A percentile compares a stretch with the other conserved stretches of the same genome.
Conservation (phyloP, 2,888 invertebrate species). For the Pycnomerus fuliginosus region DNA sequence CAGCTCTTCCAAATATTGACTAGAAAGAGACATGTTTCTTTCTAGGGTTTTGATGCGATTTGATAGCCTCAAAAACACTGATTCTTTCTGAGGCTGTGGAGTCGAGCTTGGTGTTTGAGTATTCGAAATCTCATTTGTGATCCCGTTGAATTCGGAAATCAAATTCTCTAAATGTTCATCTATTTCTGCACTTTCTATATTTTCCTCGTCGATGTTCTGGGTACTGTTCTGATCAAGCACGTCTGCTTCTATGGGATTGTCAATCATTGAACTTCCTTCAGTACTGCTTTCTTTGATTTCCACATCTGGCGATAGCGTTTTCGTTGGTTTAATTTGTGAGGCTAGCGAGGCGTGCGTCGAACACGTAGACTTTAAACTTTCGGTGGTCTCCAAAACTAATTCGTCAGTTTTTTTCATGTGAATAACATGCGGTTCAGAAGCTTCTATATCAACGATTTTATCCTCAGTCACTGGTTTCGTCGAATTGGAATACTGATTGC, state of each 20-base stretch:
- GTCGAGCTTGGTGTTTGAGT: conserved; percentile 42
- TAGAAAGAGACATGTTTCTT: conserved; percentile 94
- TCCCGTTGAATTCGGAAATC: conserved; percentile 58
- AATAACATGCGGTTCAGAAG: conserved; percentile 14
- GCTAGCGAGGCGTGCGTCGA: conserved; percentile 30
- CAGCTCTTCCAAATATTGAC: conserved; percentile 94
- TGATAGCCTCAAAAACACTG: conserved; percentile 92
- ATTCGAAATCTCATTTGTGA: conserved; percentile 50
- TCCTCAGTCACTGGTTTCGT: conserved; percentile 29
- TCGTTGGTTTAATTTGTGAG: conserved; percentile 52
- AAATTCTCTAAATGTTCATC: conserved; percentile 57
- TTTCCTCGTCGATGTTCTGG: not conserved
- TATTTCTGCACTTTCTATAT: conserved; percentile 37
- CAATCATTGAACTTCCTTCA: not conserved
- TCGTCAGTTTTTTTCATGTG: conserved; percentile 24
- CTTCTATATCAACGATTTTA: conserved; percentile 29
- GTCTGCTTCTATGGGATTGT: no score
- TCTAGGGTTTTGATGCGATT: conserved; percentile 96
- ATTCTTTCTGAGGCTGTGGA: conserved; percentile 74
- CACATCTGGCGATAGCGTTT: conserved; percentile 31
- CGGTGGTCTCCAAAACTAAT: conserved; percentile 17
- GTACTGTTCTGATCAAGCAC: not conserved
- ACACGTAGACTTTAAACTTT: conserved; percentile 27
- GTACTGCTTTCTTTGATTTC: conserved; percentile 11
- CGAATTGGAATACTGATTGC: conserved; percentile 48